Percentiles rank a stretch among this genome's conserved stretches.
Conservation (phyloP, 2,797 vertebrate genomes). For the Coracias cyanogaster region DNA sequence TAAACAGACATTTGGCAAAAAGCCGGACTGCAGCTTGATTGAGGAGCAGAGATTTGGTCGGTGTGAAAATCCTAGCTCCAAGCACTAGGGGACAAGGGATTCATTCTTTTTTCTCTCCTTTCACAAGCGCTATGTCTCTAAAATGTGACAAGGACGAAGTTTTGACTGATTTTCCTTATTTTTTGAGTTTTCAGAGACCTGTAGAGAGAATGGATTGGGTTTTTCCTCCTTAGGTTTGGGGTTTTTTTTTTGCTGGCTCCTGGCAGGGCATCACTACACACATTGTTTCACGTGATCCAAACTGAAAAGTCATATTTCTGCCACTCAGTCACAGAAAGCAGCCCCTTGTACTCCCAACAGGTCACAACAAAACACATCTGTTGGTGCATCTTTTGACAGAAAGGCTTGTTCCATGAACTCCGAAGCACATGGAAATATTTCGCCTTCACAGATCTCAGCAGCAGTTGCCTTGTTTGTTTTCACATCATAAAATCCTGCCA, state of each 20-base stretch:
- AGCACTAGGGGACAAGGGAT: accelerated
- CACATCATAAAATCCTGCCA: background rate
- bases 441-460: background rate
- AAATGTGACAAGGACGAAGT: background rate
- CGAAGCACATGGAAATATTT: background rate
- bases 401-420: background rate
- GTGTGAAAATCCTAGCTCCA: background rate
- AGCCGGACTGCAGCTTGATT: background rate
- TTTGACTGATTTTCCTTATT: background rate
- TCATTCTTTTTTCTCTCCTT: background rate
- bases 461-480: background rate
- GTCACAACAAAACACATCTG: background rate
- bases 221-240: background rate
- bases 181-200: background rate
- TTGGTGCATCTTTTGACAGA: background rate
- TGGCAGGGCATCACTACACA: background rate
- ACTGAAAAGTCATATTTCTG: background rate
- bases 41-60: background rate
- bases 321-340: background rate
- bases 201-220: background rate
- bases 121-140: background rate
- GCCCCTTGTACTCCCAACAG: background rate
- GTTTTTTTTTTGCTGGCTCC: no score
- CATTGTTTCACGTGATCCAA: accelerated
- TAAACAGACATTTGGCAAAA: background rate